Conservation (phyloP, 2,113 vertebrate species). For the Calonectris borealis region DNA sequence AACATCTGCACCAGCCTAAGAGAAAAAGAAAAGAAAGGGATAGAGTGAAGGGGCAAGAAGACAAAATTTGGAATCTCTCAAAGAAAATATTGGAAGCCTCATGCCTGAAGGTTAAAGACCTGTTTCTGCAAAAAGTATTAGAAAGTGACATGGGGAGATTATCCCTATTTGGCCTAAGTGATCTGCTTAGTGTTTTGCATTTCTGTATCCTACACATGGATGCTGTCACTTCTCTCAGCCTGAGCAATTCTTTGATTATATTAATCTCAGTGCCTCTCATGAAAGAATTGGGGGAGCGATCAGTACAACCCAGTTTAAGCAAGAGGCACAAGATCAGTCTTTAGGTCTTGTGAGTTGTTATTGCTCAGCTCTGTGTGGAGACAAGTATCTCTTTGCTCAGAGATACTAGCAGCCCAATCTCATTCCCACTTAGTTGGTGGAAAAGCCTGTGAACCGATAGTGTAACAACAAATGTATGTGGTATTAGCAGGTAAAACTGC, state of each 20-base stretch:
- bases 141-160: not conserved
- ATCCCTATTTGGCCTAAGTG: not conserved
- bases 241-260: not conserved
- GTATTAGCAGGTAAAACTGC: not conserved
- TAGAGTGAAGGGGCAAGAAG: not conserved
- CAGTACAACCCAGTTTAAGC: not conserved
- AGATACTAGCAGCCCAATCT: not conserved
- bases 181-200: not conserved
- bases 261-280: not conserved
- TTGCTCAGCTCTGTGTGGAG: not conserved
- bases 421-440: not conserved
- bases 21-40: not conserved
- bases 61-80: not conserved
- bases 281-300: not conserved
- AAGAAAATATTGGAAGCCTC: not conserved
- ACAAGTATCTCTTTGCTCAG: not conserved
- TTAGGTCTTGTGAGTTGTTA: not conserved
- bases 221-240: not conserved
- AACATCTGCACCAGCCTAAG: not conserved
- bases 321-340: not conserved
- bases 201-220: not conserved
- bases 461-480: not conserved
- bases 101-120: not conserved
- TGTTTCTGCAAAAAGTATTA: not conserved
- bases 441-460: not conserved